A percentile compares a stretch with the other conserved stretches of the same genome.
Evolutionary conservation across 2,888 invertebrate species (phyloP).

Genomic region (Dynastes grantii): DNA sequence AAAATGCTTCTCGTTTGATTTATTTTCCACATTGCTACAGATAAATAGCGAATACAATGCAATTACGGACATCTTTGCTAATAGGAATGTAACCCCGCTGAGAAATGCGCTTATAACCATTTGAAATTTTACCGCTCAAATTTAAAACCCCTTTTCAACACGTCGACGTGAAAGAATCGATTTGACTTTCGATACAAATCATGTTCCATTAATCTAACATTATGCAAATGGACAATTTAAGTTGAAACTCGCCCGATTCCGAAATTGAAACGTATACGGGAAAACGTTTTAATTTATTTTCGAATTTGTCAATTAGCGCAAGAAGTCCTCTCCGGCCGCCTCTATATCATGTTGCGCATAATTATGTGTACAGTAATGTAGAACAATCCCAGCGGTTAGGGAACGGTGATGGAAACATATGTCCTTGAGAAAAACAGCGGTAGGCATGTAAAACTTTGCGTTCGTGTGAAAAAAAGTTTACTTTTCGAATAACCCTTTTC

Average conservation of each 20-base stretch:
- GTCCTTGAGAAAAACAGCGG: conserved; percentile 20
- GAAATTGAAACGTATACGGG: conserved; percentile 36
- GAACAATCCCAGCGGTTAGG: not conserved
- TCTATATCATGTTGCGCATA: not conserved
- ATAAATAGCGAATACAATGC: not conserved
- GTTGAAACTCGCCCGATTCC: conserved; percentile 16
- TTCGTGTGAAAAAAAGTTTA: conserved; percentile 21
- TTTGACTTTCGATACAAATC: conserved; percentile 37
- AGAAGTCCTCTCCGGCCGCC: conserved; percentile 16
- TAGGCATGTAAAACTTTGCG: conserved; percentile 12
- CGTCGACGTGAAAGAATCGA: conserved; percentile 33
- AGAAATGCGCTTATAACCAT: conserved; percentile 20
- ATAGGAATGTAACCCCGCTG: not conserved
- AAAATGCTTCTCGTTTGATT: no score
- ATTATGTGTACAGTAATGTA: not conserved
- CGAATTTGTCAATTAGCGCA: conserved; percentile 38
- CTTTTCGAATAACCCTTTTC: conserved; percentile 38
- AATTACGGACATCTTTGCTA: no score
- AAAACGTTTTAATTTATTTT: conserved; percentile 32
- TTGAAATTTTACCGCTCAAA: conserved; percentile 6
- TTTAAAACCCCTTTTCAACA: no score
- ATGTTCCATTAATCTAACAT: conserved; percentile 27
- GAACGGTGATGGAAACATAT: not conserved
- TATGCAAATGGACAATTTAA: conserved; percentile 28
- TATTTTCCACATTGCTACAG: not conserved